A percentile compares a stretch with the other conserved stretches of the same genome.
Evolutionary conservation across 2,113 vertebrate genomes (phyloP).

Genomic region (Mandrillus leucophaeus): DNA sequence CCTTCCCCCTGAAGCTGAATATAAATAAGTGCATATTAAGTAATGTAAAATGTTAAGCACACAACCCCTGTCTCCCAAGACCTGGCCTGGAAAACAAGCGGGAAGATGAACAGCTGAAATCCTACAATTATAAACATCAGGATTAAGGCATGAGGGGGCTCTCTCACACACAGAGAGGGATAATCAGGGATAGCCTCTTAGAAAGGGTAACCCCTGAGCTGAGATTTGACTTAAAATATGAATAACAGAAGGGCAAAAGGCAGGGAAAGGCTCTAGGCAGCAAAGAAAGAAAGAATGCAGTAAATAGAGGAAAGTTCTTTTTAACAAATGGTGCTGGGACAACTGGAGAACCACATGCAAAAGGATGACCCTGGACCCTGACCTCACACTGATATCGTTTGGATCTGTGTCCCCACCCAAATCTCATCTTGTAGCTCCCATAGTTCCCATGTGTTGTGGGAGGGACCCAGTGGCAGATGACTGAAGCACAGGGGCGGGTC

Average conservation of each 20-base stretch:
- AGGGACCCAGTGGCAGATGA: too few species aligned
- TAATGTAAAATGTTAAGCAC: neutral
- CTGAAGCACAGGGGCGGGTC: too few species aligned
- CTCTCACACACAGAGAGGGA: neutral
- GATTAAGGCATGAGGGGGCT: neutral
- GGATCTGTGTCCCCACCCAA: too few species aligned
- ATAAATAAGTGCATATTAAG: neutral
- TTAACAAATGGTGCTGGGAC: neutral
- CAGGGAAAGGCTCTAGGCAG: neutral
- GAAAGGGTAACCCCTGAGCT: neutral
- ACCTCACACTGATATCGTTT: neutral
- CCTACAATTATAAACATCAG: neutral
- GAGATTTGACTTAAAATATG: neutral
- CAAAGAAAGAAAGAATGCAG: neutral
- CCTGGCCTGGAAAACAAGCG: neutral
- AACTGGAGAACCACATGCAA: neutral
- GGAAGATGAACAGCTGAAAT: neutral
- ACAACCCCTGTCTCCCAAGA: neutral
- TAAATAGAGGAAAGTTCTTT: neutral
- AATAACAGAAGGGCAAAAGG: neutral
- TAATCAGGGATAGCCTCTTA: neutral
- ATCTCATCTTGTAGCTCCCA: too few species aligned
- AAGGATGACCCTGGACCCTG: neutral
- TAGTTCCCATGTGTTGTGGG: too few species aligned
- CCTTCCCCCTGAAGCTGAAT: neutral